Base-by-base conservation (phyloP, 2,888 invertebrate species). In the Molorchus minor region DNA sequence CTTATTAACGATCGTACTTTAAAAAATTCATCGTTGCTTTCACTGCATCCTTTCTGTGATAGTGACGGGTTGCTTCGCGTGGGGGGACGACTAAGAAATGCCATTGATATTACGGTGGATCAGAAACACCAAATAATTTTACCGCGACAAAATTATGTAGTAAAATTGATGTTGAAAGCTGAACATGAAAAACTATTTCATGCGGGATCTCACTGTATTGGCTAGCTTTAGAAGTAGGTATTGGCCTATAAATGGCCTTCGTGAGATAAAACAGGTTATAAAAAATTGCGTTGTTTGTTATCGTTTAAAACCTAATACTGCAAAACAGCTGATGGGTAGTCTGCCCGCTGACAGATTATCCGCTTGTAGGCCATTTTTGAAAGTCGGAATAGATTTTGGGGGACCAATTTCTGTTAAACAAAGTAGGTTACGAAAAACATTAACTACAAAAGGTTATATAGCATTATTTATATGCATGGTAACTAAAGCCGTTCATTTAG, bases 401-500 rank as follows among this genome's bases (percentile, higher is more conserved):
- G n/a, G n/a, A n/a, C n/a, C n/a, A n/a, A n/a, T n/a, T n/a, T n/a
- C n/a, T n/a, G n/a, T n/a, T n/a, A n/a, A n/a, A n/a, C n/a, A n/a
- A n/a, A n/a, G n/a, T n/a, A n/a, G n/a, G n/a, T n/a, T n/a, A n/a
- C n/a, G n/a, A n/a, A n/a, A n/a, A n/a, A n/a, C n/a, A n/a, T n/a
- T n/a, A n/a, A n/a, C n/a, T n/a, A n/a, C n/a, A 5, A 64, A 69
- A 19, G 30, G 56, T 10, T 69, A 68, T 38, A 51, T 70, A 19
- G 35, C 52, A 29, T 44, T 68, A 29, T 70, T 70, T 44, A 46
- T 70, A 38, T 70, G 68, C 44, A 54, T 66, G 19, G 16, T 45
- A 4, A 65, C 68, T 0, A 67, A 67, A 35, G 69, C 69, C 2
- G 41, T 69, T 41, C 67, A 71, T 33, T 45, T 65, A 13, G 68